Evolutionary conservation across 2,888 invertebrate genomes (phyloP), one percentile per base, ranked within the genome.

Genomic region (Sminthurides aquaticus): DNA sequence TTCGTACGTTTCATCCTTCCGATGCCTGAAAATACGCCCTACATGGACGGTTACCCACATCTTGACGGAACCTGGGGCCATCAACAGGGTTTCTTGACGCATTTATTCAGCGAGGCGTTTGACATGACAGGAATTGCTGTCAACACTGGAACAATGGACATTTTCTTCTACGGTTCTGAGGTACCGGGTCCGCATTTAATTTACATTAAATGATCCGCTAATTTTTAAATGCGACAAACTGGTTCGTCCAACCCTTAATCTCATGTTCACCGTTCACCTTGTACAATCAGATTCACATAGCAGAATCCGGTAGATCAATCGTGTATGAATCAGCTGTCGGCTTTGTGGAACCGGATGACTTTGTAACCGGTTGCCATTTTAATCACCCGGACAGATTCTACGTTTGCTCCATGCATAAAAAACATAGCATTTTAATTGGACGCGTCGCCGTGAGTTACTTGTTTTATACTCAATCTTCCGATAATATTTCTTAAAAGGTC

Each of bases 371-470:
- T 1, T 72, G 72, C 56, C 64, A 64, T 43, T 72, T 72, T 28
- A 72, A 72, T 59, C 70, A 72, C 65, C 72, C 72, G 2, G 72
- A 72, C 52, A 62, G 70, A 49, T 60, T 63, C 22, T 72, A 64
- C 49, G 25, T 70, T 0, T 72, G 72, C 22, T 54, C 57, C 54
- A 65, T 52, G 24, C 27, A 43, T 24, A 49, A 65, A 3, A 52
- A 60, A 15, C 27, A 24, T 1, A 43, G 62, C 18, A 27, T 70
- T 2, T 26, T 70, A 22, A 65, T 68, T 28, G 72, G 72, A 56
- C 65, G 66, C 60, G 65, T 66, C 26, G 72, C 69, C 29, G 71
- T 69, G 65, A 60, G 65, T 34, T 56, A 3, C 22, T 5, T 22
- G 56, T 56, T 18, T n/a, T 57, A 24, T 28, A 8, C 27, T 57